These are phyloP conservation scores for Augochlora pura DNA, from an alignment of 1,140 invertebrate genomes.

Conservation along the genomic window DNA sequence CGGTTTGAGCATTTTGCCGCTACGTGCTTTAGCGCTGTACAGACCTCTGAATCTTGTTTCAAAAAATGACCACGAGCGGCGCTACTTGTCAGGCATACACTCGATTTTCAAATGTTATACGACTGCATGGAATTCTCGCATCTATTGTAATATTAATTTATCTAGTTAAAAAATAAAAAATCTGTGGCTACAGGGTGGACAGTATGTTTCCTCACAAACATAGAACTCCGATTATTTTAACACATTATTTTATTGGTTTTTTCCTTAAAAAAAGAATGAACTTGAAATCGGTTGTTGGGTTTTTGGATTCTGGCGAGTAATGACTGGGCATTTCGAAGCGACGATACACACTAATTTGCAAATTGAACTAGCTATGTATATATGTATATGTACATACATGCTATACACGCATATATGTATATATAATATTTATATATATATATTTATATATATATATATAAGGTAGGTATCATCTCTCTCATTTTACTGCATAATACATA, in stretches of 20 bases:
- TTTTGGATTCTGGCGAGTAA: slow-evolving; percentile 77
- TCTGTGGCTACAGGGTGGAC: no score
- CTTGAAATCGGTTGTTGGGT: slow-evolving; percentile 75
- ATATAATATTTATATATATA: slow-evolving; percentile 64
- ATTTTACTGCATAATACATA: slow-evolving; percentile 74
- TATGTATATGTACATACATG: slow-evolving; percentile 71
- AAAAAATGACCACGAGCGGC: no score
- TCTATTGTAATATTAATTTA: no score
- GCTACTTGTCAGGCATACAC: no score
- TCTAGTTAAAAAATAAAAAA: no score
- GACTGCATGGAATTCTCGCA: no score
- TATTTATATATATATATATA: slow-evolving; percentile 71
- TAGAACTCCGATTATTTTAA: slow-evolving; percentile 56
- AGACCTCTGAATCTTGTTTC: no score
- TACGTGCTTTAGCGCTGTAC: no score
- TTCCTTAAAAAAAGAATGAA: slow-evolving; percentile 79
- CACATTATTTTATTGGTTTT: slow-evolving; percentile 74
- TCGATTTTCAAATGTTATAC: no score
- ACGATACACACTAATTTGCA: slow-evolving; percentile 78
- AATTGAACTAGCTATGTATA: slow-evolving; percentile 77
- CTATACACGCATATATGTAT: slow-evolving; percentile 62
- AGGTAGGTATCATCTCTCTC: slow-evolving; percentile 69
- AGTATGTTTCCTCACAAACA: no score
- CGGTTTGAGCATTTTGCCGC: no score
- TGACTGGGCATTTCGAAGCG: slow-evolving; percentile 78